Evolutionary conservation across 53 echinoderm and acorn worm genomes (phyloP), one percentile per base, ranked within the genome.

Genomic region (Actinopyga echinites): DNA sequence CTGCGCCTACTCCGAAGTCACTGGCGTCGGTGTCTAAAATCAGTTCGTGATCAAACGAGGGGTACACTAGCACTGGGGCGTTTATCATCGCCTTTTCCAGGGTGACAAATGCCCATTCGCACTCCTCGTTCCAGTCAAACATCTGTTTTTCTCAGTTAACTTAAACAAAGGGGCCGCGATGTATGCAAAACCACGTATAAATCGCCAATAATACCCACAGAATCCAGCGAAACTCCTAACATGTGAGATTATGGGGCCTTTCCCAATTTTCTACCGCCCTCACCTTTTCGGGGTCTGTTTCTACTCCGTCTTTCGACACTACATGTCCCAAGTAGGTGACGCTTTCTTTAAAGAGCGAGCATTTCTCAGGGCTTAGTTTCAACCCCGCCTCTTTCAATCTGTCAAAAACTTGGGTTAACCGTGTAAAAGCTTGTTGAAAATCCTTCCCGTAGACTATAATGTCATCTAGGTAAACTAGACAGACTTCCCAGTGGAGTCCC

Each of bases 341-440:
- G 45, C 71, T 64, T 53, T 38, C 12, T 61, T 82, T 67, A 37
- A 89, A 89, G 1, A 85, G 82, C 29, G 69, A 28, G 63, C 89
- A 89, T 64, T 89, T 89, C 19, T 26, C 60, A 5, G 89, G 89
- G 21, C 36, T 85, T 21, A 89, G 33, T 56, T 89, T 89, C 21
- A 89, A 67, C 4, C 84, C 89, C 9, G 80, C 79, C 8, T 58
- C 60, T 37, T 59, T 35, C 19, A 82, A 45, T 33, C 61, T 6
- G 13, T 36, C 68, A 30, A 87, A 71, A n/a, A 82, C 67, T 19
- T 65, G 57, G 56, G 28, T 26, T 33, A 82, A 40, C 28, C 69
- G 55, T 42, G 54, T 25, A 38, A 82, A 17, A 7, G 44, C 22
- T 25, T 87, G 69, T 26, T 68, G 68, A 56, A 67, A 80, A 30